Base-by-base conservation (phyloP, 2,797 vertebrate genomes). In the Falco berigora region DNA sequence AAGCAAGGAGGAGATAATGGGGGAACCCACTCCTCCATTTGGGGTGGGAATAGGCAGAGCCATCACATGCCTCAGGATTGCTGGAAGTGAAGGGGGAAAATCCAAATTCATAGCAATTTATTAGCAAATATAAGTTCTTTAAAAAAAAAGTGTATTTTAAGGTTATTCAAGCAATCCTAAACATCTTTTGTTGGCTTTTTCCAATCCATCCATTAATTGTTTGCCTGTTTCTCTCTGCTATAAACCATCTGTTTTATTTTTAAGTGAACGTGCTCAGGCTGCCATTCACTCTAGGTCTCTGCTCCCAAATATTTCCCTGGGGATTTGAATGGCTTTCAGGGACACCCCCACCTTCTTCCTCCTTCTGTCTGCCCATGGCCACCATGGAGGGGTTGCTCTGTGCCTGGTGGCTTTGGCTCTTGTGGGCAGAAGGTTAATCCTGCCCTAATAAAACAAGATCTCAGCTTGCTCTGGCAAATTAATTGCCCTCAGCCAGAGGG, bases 371-470 rank as follows among this genome's bases (percentile, higher is more conserved):
- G 28, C 67, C 36, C 5, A 1, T 8, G 58, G 36, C 21, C 62
- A 28, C 86, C n/a, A 2, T 0, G n/a, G 24, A 0, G 1, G 9
- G 55, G 55, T 1, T 8, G 20, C 16, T 71, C n/a, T n/a, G 17
- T 7, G 52, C 2, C 0, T 1, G 1, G 5, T 32, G 59, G 40
- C 4, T 56, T 69, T 44, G 78, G n/a, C 27, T 62, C 14, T n/a
- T 2, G 1, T 3, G 63, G 44, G 24, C 30, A 49, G 19, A 24
- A n/a, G 36, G 62, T 42, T 55, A 28, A 74, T n/a, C 18, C 10
- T 42, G 50, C 16, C 42, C 68, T 23, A 23, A 64, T 21, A 27
- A 64, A 75, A 66, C 14, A 40, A 63, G 49, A n/a, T 30, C 49
- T 67, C 53, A 47, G 42, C 49, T 23, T 8, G 9, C 7, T 61